Conservation (phyloP, 2,888 invertebrate genomes). For the Cerastis leucographa region DNA sequence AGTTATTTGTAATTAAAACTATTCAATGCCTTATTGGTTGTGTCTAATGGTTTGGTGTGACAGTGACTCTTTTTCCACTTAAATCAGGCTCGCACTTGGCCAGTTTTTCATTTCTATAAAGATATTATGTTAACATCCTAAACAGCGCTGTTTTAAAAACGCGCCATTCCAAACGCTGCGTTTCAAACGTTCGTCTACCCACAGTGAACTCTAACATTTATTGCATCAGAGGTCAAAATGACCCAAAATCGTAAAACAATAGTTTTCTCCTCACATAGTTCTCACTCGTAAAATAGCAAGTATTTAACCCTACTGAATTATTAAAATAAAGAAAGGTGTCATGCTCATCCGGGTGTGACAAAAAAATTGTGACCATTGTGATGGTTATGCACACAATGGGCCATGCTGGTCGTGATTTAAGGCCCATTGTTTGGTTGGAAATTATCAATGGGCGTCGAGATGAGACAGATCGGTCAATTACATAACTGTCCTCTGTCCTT, state of each 20-base stretch:
- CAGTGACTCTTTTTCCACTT: neutral
- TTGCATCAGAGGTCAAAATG: conserved; percentile 65
- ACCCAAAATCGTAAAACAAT: conserved; percentile 56
- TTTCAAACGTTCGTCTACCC: conserved; percentile 20
- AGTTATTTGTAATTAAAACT: neutral
- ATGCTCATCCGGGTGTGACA: conserved; percentile 34
- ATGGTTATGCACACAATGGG: conserved; percentile 37
- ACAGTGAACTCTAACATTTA: conserved; percentile 34
- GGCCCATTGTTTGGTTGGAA: conserved; percentile 18
- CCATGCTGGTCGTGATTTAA: conserved; percentile 7
- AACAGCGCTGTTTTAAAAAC: neutral
- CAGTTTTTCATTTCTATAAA: neutral
- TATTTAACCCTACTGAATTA: conserved; percentile 38
- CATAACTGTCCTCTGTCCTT: neutral
- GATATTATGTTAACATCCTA: neutral
- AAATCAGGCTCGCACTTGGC: neutral
- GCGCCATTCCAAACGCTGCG: neutral
- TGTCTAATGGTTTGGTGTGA: neutral
- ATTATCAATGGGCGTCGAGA: conserved; percentile 27
- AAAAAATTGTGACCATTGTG: conserved; percentile 24
- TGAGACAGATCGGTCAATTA: conserved; percentile 9
- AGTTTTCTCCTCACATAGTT: conserved; percentile 48
- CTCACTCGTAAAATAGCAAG: conserved; percentile 26
- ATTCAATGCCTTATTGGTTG: neutral
- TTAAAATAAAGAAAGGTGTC: conserved; percentile 22